Evolutionary conservation across 2,888 invertebrate species (phyloP).

Genomic region (Drosophila falleni): DNA sequence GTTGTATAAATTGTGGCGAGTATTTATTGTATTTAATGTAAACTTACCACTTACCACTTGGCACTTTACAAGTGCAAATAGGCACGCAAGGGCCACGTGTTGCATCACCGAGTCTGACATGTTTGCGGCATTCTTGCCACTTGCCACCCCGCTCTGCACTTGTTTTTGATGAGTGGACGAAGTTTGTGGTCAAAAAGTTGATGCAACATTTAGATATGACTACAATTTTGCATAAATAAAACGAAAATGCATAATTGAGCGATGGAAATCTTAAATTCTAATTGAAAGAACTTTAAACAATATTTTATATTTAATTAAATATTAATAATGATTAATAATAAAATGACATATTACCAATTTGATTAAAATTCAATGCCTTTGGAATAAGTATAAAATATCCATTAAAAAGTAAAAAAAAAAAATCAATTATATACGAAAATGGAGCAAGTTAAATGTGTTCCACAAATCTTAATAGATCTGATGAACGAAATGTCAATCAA

Average conservation of each 20-base stretch:
- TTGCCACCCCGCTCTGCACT: slow-evolving; percentile 17
- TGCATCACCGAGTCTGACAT: slow-evolving; percentile 50
- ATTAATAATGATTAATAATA: neutral
- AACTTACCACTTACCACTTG: slow-evolving; percentile 70
- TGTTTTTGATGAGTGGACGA: slow-evolving; percentile 59
- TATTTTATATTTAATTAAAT: neutral
- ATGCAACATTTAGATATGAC: slow-evolving; percentile 52
- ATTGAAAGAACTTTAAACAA: neutral
- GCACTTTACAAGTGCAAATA: slow-evolving; percentile 70
- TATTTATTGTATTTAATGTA: slow-evolving; percentile 77
- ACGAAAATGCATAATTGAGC: neutral
- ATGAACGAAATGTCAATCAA: too few relatives aligned
- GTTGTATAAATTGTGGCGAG: slow-evolving; percentile 72
- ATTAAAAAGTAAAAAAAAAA: neutral
- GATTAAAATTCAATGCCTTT: neutral
- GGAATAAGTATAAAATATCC: neutral
- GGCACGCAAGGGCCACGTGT: slow-evolving; percentile 75
- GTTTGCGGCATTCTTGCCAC: slow-evolving; percentile 32
- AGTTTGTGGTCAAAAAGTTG: slow-evolving; percentile 67
- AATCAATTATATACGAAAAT: neutral
- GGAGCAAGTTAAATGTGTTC: too few relatives aligned
- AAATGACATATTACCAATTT: neutral
- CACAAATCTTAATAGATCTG: too few relatives aligned
- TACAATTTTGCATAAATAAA: slow-evolving; percentile 24
- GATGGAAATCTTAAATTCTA: slow-evolving; percentile 1